Percentiles rank a stretch among this genome's conserved stretches.
These are phyloP conservation scores for Naso thynnoides DNA, from an alignment of 2,797 vertebrate genomes.

Conservation along the genomic window DNA sequence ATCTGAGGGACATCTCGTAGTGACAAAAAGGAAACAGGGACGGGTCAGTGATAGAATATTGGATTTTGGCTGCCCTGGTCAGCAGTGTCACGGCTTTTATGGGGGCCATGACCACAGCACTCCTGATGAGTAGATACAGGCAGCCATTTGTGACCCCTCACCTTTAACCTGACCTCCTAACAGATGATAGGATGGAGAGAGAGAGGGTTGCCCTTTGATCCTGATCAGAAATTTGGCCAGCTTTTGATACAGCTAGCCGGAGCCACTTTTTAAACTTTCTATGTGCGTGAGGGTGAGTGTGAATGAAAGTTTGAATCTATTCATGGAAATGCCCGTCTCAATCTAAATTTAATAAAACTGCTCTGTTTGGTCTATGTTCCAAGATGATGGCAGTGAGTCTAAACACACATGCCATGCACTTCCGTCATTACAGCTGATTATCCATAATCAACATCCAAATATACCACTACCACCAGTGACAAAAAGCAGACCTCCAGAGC, in stretches of 20 bases:
- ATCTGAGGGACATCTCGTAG: slow-evolving; percentile 76
- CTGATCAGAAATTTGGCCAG: slow-evolving; percentile 40
- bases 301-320: slow-evolving; percentile 39
- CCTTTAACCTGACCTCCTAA: slow-evolving; percentile 84
- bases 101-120: slow-evolving; percentile 73
- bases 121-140: slow-evolving; percentile 87
- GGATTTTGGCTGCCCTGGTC: slow-evolving; percentile 84
- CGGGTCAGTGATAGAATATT: slow-evolving; percentile 83
- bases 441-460: slow-evolving; percentile 86
- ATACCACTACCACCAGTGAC: slow-evolving; percentile 78
- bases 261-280: neutral
- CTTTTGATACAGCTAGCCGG: neutral
- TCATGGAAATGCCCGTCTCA: slow-evolving; percentile 55
- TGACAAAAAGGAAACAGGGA: slow-evolving; percentile 71
- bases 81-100: slow-evolving; percentile 84
- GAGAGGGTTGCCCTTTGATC: slow-evolving; percentile 43
- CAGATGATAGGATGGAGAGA: slow-evolving; percentile 59
- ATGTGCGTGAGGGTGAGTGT: neutral
- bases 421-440: slow-evolving; percentile 86
- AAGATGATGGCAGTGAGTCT: slow-evolving; percentile 79
- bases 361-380: slow-evolving; percentile 79
- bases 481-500: slow-evolving; percentile 80
- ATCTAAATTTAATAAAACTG: slow-evolving; percentile 66
- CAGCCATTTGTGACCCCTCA: slow-evolving; percentile 87
- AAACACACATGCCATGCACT: slow-evolving; percentile 81